phyloP scores from a whole-genome alignment of 1,140 invertebrate genomes.

The Frieseomelitta varia region DNA sequence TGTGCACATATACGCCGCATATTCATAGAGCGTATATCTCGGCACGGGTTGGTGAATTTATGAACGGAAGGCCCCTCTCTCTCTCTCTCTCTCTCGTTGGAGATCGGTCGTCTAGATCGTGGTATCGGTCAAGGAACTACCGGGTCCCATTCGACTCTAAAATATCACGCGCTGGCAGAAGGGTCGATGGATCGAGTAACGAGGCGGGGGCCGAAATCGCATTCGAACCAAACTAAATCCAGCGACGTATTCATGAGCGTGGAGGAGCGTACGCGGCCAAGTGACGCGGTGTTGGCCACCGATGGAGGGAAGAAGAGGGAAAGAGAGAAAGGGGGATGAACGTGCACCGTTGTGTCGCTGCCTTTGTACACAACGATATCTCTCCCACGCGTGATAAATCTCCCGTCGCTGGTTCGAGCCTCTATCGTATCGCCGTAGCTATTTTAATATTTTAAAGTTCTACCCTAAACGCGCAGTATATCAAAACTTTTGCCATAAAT shows the following conservation, averaged over 20 bases:
- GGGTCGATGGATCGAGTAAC: slow-evolving; percentile 19
- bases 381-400: slow-evolving; percentile 71
- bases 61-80: slow-evolving; percentile 23
- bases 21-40: slow-evolving; percentile 31
- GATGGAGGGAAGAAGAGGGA: not conserved
- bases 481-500: slow-evolving; percentile 74
- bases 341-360: slow-evolving; percentile 51
- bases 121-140: slow-evolving; percentile 43
- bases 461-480: slow-evolving; percentile 71
- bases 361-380: slow-evolving; percentile 56
- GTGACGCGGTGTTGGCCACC: not conserved
- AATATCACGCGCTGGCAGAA: not conserved
- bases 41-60: slow-evolving; percentile 22
- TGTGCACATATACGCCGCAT: not conserved
- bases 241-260: slow-evolving; percentile 67
- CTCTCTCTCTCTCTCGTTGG: slow-evolving; percentile 1
- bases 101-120: slow-evolving; percentile 28
- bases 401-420: slow-evolving; percentile 69
- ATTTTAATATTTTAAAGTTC: slow-evolving; percentile 77
- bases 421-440: slow-evolving; percentile 69
- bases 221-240: slow-evolving; percentile 54
- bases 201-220: slow-evolving; percentile 35
- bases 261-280: slow-evolving; percentile 23
- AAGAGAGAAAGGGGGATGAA: not conserved
- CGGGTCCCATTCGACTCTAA: not conserved